phyloP scores from a whole-genome alignment of 2,113 vertebrate species.

The Pseudorectes ferrugineus region DNA sequence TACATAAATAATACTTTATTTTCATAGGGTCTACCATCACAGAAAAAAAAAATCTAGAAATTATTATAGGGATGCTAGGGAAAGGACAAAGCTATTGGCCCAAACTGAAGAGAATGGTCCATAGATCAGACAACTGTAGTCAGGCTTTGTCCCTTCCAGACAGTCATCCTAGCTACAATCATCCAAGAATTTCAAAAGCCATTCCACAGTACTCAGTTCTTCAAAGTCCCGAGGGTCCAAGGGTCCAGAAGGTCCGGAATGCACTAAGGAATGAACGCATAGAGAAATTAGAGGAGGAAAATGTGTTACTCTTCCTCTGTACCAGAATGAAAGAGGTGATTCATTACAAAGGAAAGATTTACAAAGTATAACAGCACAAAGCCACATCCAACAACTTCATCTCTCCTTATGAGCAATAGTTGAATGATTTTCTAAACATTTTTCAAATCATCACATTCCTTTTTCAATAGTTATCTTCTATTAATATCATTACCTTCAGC shows the following conservation, averaged over 20 bases:
- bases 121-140: background rate
- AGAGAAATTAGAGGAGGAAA: background rate
- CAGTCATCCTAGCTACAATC: background rate
- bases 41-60: background rate
- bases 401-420: background rate
- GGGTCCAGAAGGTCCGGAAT: accelerated
- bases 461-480: background rate
- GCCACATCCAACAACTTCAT: background rate
- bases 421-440: background rate
- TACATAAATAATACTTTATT: background rate
- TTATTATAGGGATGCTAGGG: background rate
- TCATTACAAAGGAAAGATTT: background rate
- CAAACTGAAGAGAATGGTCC: background rate
- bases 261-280: background rate
- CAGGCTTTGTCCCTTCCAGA: background rate
- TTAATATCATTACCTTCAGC: background rate
- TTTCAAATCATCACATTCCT: background rate
- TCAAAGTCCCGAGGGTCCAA: accelerated
- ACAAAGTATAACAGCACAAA: background rate
- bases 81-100: background rate
- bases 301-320: background rate
- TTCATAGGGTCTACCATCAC: background rate
- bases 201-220: background rate
- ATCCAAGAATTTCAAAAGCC: background rate
- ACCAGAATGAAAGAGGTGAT: background rate